Percentiles rank a stretch among this genome's conserved stretches.
Evolutionary conservation across 2,113 vertebrate genomes (phyloP).

Genomic region (Nannobrachium achirus): DNA sequence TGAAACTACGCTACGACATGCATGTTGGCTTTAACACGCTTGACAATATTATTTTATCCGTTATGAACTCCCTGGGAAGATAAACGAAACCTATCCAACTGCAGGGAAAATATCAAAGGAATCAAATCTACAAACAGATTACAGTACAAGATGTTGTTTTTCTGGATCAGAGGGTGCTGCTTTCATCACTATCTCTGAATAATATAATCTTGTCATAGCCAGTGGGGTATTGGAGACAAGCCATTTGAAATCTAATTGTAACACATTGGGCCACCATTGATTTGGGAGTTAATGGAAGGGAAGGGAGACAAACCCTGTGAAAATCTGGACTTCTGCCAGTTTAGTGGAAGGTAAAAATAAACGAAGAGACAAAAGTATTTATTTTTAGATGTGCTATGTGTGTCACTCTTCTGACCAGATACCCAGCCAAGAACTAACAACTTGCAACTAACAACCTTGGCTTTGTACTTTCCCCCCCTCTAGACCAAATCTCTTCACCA

Average conservation of each 20-base stretch:
- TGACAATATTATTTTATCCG: neutral
- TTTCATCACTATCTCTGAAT: constrained; percentile 69
- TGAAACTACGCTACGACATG: constrained; percentile 10
- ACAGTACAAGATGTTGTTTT: constrained; percentile 62
- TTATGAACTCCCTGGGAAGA: constrained; percentile 26
- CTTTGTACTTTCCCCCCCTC: too few relatives aligned
- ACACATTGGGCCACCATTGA: constrained; percentile 43
- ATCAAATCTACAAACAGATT: constrained; percentile 65
- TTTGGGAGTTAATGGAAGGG: constrained; percentile 17
- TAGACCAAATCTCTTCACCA: too few relatives aligned
- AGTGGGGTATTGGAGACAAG: constrained; percentile 53
- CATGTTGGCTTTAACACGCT: neutral
- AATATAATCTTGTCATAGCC: constrained; percentile 61
- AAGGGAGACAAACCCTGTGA: constrained; percentile 1
- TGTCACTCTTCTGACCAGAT: too few relatives aligned
- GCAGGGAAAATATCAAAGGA: constrained; percentile 61
- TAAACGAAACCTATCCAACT: constrained; percentile 19
- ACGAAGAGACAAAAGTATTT: too few relatives aligned
- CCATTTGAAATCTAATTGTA: constrained; percentile 56
- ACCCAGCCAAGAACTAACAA: too few relatives aligned
- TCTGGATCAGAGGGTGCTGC: constrained; percentile 60
- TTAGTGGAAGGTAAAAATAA: too few relatives aligned
- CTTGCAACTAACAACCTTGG: too few relatives aligned
- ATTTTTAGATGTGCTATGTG: too few relatives aligned
- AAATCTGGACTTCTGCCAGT: neutral